Evolutionary conservation across 2,888 invertebrate species (phyloP), one percentile per base, ranked within the genome.

Genomic region (Diogma glabrata): DNA sequence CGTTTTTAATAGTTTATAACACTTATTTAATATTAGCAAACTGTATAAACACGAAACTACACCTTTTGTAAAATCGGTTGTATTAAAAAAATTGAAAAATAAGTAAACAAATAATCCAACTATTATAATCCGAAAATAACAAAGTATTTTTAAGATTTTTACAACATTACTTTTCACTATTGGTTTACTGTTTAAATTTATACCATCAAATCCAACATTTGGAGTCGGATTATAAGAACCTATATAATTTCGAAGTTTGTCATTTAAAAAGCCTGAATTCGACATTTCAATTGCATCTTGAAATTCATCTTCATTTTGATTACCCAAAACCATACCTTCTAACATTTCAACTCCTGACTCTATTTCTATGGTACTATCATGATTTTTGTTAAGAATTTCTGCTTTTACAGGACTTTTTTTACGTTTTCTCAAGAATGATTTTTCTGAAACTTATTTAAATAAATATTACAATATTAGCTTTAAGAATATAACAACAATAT

Each of bases 281-380:
- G n/a, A n/a, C n/a, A n/a, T n/a, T 16, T 47, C 10, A 28, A 7
- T 10, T n/a, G 28, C 33, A 19, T 19, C 17, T 22, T 43, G 20
- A 22, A 43, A 43, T 22, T 43, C 43, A 43, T 43, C 43, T 6
- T 22, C n/a, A n/a, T n/a, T n/a, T n/a, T n/a, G n/a, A 23, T 19
- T 6, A 28, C 10, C 23, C 28, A 57, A 40, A 22, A 63, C 56
- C 68, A 68, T 69, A 43, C 67, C 69, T 56, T 69, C 69, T n/a
- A 64, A 57, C 60, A 69, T 64, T 57, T 69, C 69, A 1, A 69
- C 65, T 1, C 68, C 69, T 1, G 69, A 69, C 51, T 70, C 69
- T 6, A 70, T 67, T 59, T 56, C 56, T 12, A 67, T 64, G 16
- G 66, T 43, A 14, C 26, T 23, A 4, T 20, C 43, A 26, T 57